These are phyloP conservation scores for Sweltsa coloradensis DNA, from an alignment of 1,140 invertebrate species.

Conservation along the genomic window DNA sequence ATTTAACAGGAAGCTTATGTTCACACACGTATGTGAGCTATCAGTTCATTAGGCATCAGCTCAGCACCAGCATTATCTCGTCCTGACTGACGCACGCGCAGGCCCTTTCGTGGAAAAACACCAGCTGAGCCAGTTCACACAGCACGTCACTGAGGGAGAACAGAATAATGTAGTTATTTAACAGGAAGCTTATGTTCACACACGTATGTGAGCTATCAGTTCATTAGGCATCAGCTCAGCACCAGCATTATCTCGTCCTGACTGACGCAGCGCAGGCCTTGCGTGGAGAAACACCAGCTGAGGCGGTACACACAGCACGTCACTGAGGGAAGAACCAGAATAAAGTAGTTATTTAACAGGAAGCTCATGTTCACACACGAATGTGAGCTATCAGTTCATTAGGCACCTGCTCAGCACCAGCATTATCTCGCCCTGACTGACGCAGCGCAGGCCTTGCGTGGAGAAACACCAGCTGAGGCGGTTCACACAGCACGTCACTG, in stretches of 20 bases:
- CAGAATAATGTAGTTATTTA: no score
- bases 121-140: constrained; percentile 67
- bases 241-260: constrained; percentile 78
- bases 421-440: constrained; percentile 78
- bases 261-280: constrained; percentile 67
- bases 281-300: constrained; percentile 71
- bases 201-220: no score
- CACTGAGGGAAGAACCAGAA: no score
- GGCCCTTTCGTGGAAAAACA: constrained; percentile 66
- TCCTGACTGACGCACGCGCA: constrained; percentile 76
- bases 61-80: constrained; percentile 68
- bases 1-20: no score
- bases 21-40: no score
- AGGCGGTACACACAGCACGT: constrained; percentile 69
- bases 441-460: constrained; percentile 63
- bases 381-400: no score
- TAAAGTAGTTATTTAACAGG: no score
- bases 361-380: no score
- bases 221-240: no score
- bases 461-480: constrained; percentile 69
- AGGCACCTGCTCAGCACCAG: no score
- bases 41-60: no score
- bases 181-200: no score
- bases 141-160: constrained; percentile 80
- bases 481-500: constrained; percentile 76